A percentile compares a stretch with the other conserved stretches of the same genome.
Evolutionary conservation across 2,113 vertebrate species (phyloP).

Genomic region (Rhodinocichla rosea): DNA sequence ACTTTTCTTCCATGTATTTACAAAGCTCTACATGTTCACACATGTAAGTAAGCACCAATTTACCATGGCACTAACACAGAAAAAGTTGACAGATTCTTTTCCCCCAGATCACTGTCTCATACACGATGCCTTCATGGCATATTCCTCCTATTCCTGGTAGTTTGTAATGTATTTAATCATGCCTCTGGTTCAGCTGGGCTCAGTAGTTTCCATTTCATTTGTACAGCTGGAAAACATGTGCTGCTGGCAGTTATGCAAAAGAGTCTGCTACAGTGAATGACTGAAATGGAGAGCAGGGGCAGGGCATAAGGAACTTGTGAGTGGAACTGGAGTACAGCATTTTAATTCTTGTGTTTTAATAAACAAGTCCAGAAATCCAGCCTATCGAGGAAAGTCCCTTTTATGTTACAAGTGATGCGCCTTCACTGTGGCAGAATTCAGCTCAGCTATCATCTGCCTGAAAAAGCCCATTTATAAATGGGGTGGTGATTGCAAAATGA

Average conservation of each 20-base stretch:
- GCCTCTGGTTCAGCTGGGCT: background rate
- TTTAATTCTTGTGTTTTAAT: slow-evolving; percentile 23
- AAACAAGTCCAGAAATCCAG: background rate
- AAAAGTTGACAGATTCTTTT: background rate
- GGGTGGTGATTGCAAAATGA: background rate
- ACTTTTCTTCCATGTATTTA: background rate
- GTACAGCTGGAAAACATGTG: background rate
- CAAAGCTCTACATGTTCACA: background rate
- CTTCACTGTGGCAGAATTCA: slow-evolving; percentile 14
- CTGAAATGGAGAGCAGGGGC: background rate
- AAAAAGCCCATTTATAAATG: slow-evolving; percentile 23
- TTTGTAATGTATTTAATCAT: background rate
- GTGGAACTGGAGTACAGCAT: background rate
- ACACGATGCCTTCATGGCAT: background rate
- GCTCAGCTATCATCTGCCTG: background rate
- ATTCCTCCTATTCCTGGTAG: background rate
- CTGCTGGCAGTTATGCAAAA: background rate
- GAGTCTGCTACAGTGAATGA: background rate
- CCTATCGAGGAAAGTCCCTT: background rate
- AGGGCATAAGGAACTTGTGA: background rate
- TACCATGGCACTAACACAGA: background rate
- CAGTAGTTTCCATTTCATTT: background rate
- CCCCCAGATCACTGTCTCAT: background rate
- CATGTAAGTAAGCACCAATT: background rate
- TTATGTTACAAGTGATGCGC: background rate